Evolutionary conservation across 2,113 vertebrate genomes (phyloP).

Genomic region (Paracanthobrama guichenoti): DNA sequence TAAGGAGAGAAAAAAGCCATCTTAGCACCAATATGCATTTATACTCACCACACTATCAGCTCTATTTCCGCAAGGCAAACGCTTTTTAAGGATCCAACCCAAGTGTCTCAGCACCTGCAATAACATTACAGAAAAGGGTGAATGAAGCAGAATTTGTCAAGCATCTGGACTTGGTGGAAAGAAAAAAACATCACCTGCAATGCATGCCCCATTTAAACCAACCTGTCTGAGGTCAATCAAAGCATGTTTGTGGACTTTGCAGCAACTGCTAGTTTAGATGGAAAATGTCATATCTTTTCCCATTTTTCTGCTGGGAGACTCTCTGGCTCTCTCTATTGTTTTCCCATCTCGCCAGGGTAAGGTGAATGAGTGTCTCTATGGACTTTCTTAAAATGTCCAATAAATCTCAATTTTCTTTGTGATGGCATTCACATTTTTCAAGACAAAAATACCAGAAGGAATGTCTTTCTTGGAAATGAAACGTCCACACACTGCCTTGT

Average conservation of each 20-base stretch:
- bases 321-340: slow-evolving; percentile 1
- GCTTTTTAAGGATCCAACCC: slow-evolving; percentile 54
- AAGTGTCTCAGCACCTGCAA: slow-evolving; percentile 60
- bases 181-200: background rate
- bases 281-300: background rate
- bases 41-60: slow-evolving; percentile 63
- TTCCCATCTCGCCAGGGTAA: background rate
- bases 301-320: background rate
- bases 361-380: background rate
- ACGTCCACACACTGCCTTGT: background rate
- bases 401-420: background rate
- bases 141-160: slow-evolving; percentile 28
- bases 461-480: background rate
- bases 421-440: background rate
- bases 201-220: slow-evolving; percentile 1
- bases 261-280: background rate
- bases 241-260: background rate
- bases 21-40: slow-evolving; percentile 38
- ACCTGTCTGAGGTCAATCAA: slow-evolving; percentile 14
- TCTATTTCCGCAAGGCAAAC: slow-evolving; percentile 54
- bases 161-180: slow-evolving; percentile 14
- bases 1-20: background rate
- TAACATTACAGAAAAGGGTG: slow-evolving; percentile 40
- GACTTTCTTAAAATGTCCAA: background rate
- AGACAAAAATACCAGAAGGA: background rate